Evolutionary conservation across 2,797 vertebrate genomes (phyloP).

Genomic region (Coluber constrictor): DNA sequence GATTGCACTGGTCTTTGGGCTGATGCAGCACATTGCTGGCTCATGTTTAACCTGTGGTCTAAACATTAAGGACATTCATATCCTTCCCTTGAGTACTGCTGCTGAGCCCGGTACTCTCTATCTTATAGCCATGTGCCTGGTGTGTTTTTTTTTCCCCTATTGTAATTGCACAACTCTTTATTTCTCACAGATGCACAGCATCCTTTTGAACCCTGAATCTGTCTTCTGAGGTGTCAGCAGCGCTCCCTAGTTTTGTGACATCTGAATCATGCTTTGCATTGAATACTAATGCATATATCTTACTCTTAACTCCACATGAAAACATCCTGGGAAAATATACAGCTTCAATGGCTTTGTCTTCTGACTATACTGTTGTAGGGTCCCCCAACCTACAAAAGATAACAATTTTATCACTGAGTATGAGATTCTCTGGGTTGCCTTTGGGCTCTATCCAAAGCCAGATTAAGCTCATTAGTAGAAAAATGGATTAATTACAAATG

Average conservation of each 20-base stretch:
- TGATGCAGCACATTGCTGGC: neutral
- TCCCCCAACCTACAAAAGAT: neutral
- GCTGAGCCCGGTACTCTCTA: neutral
- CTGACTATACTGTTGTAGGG: neutral
- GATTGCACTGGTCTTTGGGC: neutral
- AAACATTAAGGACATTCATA: neutral
- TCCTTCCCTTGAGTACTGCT: neutral
- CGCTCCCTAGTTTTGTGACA: neutral
- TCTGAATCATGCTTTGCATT: neutral
- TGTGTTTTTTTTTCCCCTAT: neutral
- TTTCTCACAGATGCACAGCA: neutral
- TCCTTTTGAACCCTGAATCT: neutral
- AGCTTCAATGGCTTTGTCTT: neutral
- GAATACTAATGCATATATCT: neutral
- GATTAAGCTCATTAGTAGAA: neutral
- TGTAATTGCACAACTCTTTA: neutral
- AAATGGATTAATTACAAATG: conserved; percentile 3
- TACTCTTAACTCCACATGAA: neutral
- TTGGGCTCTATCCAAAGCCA: neutral
- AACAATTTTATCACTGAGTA: neutral
- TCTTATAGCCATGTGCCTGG: neutral
- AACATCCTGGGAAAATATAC: neutral
- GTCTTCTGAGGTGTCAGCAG: neutral
- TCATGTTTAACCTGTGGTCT: neutral
- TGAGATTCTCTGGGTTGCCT: neutral